Percentiles rank a stretch among this genome's conserved stretches.
phyloP scores from a whole-genome alignment of 1,140 invertebrate species.

The Cephus cinctus region DNA sequence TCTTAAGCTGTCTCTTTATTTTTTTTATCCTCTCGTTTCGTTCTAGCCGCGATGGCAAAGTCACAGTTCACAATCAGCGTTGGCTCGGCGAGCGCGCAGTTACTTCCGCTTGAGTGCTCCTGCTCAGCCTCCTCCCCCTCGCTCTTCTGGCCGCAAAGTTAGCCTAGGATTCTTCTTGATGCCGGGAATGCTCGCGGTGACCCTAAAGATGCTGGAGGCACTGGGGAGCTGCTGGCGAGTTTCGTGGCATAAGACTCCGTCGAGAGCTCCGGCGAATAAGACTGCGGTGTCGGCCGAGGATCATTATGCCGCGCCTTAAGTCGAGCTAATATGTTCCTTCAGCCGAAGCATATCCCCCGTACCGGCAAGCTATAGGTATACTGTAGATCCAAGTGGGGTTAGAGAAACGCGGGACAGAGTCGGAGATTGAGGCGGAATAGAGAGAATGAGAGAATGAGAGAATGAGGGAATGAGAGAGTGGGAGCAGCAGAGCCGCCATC shows the following conservation, averaged over 20 bases:
- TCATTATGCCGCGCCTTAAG: slow-evolving; percentile 55
- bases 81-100: slow-evolving; percentile 44
- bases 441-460: too few species aligned
- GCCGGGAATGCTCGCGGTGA: too few species aligned
- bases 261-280: slow-evolving; percentile 27
- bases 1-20: too few species aligned
- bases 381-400: too few species aligned
- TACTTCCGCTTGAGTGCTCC: slow-evolving; percentile 47
- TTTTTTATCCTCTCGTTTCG: background rate
- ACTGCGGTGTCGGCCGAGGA: slow-evolving; percentile 44
- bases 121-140: slow-evolving; percentile 27
- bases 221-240: background rate
- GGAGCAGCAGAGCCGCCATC: slow-evolving; percentile 30
- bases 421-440: too few species aligned
- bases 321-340: slow-evolving; percentile 53
- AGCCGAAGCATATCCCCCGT: slow-evolving; percentile 12
- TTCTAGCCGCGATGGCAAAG: slow-evolving; percentile 15
- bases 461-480: too few species aligned
- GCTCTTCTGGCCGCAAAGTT: background rate
- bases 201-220: too few species aligned
- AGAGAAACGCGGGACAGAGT: too few species aligned
- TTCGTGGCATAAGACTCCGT: background rate
- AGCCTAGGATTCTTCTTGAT: background rate
- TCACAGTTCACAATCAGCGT: slow-evolving; percentile 47
- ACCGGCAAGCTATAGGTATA: too few species aligned